Evolutionary conservation across 2,888 invertebrate genomes (phyloP).

Genomic region (Leucania comma): DNA sequence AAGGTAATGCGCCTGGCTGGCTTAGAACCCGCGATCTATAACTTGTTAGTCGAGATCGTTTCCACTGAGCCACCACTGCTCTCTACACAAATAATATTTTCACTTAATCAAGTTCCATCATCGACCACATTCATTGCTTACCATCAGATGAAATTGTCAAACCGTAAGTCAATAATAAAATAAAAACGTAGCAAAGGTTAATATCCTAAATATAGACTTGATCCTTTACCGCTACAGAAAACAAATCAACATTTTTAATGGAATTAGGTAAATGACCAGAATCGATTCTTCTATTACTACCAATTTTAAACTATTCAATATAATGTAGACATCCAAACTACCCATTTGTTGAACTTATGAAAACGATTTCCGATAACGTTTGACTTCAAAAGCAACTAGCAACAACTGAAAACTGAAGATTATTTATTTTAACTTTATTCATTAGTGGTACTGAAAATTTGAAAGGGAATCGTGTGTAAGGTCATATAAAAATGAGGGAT

Average conservation of each 20-base stretch:
- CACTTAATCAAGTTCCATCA: too few species aligned
- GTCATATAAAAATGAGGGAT: too few species aligned
- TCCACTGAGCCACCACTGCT: too few species aligned
- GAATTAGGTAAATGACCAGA: neutral
- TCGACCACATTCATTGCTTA: neutral
- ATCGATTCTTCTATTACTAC: neutral
- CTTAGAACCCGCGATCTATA: too few species aligned
- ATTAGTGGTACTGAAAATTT: too few species aligned
- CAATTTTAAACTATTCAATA: constrained; percentile 1
- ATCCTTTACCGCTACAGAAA: neutral
- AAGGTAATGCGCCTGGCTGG: too few species aligned
- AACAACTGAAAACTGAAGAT: neutral
- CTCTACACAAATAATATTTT: too few species aligned
- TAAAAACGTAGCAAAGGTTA: too few species aligned
- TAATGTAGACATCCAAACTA: neutral
- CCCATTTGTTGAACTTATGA: neutral
- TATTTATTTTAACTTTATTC: too few species aligned
- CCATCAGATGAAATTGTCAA: neutral
- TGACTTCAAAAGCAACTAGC: neutral
- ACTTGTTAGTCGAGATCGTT: too few species aligned
- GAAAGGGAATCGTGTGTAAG: too few species aligned
- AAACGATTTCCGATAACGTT: neutral
- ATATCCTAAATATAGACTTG: neutral
- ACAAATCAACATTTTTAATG: neutral
- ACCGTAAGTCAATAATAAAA: neutral